These are phyloP conservation scores for Haplotaxodon microlepis DNA, from an alignment of 2,113 vertebrate species.

Conservation along the genomic window DNA sequence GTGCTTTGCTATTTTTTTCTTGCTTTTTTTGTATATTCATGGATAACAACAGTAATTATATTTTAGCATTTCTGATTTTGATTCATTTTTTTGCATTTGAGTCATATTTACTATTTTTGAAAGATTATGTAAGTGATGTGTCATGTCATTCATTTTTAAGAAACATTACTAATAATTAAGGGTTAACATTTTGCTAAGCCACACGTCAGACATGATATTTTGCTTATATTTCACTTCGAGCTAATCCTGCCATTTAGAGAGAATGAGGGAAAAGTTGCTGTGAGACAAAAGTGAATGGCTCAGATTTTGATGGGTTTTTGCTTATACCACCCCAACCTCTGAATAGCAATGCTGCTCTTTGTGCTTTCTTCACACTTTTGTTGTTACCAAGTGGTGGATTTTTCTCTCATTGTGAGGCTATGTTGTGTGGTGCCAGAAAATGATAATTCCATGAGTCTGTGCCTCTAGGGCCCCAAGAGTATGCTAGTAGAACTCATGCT, in stretches of 20 bases:
- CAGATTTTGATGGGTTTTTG: slow-evolving; percentile 15
- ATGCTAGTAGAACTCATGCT: neutral
- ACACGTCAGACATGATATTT: neutral
- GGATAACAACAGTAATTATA: neutral
- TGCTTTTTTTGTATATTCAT: neutral
- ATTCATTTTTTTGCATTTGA: neutral
- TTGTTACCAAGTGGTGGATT: neutral
- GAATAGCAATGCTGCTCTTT: slow-evolving; percentile 31
- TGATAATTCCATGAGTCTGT: slow-evolving; percentile 15
- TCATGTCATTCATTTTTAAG: neutral
- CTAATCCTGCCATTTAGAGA: slow-evolving; percentile 22
- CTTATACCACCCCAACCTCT: neutral
- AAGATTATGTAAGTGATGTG: neutral
- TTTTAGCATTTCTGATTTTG: neutral
- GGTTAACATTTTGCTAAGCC: neutral
- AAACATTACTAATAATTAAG: neutral
- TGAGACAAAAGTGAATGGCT: slow-evolving; percentile 12
- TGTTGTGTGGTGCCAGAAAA: slow-evolving; percentile 13
- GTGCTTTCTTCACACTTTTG: slow-evolving; percentile 20
- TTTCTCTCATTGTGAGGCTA: neutral
- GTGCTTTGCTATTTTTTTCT: neutral
- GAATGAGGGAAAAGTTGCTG: neutral
- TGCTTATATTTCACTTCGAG: neutral
- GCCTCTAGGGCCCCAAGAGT: slow-evolving; percentile 5
- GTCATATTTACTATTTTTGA: neutral